Percentiles rank a stretch among this genome's conserved stretches.
These are phyloP conservation scores for Fabriciana adippe DNA, from an alignment of 2,888 invertebrate species.

Conservation along the genomic window DNA sequence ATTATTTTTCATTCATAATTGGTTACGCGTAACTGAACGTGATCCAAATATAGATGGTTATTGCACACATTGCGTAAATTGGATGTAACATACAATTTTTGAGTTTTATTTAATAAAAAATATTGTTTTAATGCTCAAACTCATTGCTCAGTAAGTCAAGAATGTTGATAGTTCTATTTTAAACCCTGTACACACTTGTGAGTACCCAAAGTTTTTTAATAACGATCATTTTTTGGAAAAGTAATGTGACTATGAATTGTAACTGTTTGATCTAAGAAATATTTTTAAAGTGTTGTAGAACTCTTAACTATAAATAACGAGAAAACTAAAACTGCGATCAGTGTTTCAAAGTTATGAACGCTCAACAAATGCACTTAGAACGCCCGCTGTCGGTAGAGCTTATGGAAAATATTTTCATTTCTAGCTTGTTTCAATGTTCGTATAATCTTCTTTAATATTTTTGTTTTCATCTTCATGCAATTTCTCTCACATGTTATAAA, in stretches of 20 bases:
- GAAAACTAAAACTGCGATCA: constrained; percentile 39
- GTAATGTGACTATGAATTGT: too few relatives aligned
- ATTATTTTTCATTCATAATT: constrained; percentile 10
- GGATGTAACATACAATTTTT: too few relatives aligned
- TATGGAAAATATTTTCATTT: constrained; percentile 23
- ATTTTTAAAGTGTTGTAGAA: constrained; percentile 32
- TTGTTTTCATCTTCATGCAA: background rate
- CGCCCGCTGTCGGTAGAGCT: constrained; percentile 31
- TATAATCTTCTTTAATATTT: constrained; percentile 1
- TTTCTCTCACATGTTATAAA: too few relatives aligned
- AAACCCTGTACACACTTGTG: too few relatives aligned
- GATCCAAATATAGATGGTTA: background rate
- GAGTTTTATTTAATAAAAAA: too few relatives aligned
- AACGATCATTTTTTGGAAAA: too few relatives aligned
- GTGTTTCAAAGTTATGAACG: constrained; percentile 41
- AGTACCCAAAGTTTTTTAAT: too few relatives aligned
- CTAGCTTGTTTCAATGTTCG: background rate
- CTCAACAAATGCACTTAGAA: constrained; percentile 41
- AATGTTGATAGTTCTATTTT: too few relatives aligned
- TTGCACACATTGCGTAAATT: background rate
- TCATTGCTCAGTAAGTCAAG: too few relatives aligned
- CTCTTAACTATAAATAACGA: constrained; percentile 39
- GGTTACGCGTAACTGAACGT: constrained; percentile 7
- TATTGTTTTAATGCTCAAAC: too few relatives aligned
- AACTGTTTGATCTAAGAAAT: constrained; percentile 7